Evolutionary conservation across 1,140 invertebrate species (phyloP).

Genomic region (Nylanderia fulva): DNA sequence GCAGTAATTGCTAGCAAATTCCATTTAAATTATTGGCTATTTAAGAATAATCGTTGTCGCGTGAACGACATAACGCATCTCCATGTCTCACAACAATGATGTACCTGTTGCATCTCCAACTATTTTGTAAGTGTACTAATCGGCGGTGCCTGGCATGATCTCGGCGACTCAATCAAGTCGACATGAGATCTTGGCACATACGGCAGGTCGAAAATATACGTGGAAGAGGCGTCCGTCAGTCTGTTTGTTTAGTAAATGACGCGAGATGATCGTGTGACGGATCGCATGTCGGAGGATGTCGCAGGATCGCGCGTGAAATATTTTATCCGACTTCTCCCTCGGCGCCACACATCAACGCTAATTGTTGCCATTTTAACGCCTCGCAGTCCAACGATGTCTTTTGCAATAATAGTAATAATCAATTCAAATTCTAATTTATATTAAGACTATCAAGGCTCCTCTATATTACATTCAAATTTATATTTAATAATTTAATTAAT

Average conservation of each 20-base stretch:
- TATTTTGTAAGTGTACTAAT: constrained; percentile 34
- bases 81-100: constrained; percentile 49
- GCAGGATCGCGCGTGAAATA: constrained; percentile 27
- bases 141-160: constrained; percentile 35
- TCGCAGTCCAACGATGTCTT: neutral
- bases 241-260: constrained; percentile 62
- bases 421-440: too few relatives aligned
- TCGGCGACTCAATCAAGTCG: constrained; percentile 51
- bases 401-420: neutral
- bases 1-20: neutral
- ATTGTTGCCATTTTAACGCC: constrained; percentile 45
- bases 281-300: constrained; percentile 23
- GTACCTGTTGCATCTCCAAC: constrained; percentile 65
- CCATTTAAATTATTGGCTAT: neutral
- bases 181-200: constrained; percentile 68
- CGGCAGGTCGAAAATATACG: constrained; percentile 65
- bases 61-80: constrained; percentile 38
- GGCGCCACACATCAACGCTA: constrained; percentile 27
- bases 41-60: neutral
- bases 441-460: too few relatives aligned
- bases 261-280: constrained; percentile 54
- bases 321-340: neutral
- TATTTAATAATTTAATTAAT: too few relatives aligned
- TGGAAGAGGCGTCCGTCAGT: constrained; percentile 28
- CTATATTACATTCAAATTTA: too few relatives aligned